These are phyloP conservation scores for Drosophila ochracea DNA, from an alignment of 2,888 invertebrate species.

Conservation along the genomic window DNA sequence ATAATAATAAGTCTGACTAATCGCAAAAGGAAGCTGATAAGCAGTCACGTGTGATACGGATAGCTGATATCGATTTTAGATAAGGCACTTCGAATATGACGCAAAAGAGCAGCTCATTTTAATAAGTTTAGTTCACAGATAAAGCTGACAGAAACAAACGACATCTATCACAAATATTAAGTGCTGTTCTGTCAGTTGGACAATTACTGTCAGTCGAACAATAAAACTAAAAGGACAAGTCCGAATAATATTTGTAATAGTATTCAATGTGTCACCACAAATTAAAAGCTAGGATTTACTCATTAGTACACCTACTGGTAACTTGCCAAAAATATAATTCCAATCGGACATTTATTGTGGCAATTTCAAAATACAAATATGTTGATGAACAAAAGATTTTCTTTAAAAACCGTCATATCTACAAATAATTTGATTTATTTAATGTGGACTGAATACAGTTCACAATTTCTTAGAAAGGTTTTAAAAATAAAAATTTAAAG, in stretches of 20 bases:
- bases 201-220: slow-evolving; percentile 36
- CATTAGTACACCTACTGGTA: neutral
- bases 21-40: slow-evolving; percentile 3
- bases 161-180: slow-evolving; percentile 20
- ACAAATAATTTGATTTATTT: neutral
- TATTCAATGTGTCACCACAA: neutral
- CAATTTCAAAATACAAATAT: neutral
- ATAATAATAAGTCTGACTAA: slow-evolving; percentile 1
- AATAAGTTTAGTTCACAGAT: slow-evolving; percentile 27
- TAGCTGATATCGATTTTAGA: slow-evolving; percentile 42
- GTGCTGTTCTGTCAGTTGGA: slow-evolving; percentile 8
- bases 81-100: slow-evolving; percentile 28
- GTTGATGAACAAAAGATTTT: neutral
- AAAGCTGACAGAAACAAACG: slow-evolving; percentile 33
- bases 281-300: neutral
- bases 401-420: neutral
- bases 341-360: neutral
- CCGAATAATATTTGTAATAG: neutral
- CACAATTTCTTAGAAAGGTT: neutral
- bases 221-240: neutral
- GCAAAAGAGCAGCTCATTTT: slow-evolving; percentile 12
- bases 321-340: neutral
- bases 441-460: too few species aligned
- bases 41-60: slow-evolving; percentile 41
- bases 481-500: neutral